A percentile compares a stretch with the other conserved stretches of the same genome.
These are phyloP conservation scores for Fundulus diaphanus DNA, from an alignment of 2,797 vertebrate genomes.

Conservation along the genomic window DNA sequence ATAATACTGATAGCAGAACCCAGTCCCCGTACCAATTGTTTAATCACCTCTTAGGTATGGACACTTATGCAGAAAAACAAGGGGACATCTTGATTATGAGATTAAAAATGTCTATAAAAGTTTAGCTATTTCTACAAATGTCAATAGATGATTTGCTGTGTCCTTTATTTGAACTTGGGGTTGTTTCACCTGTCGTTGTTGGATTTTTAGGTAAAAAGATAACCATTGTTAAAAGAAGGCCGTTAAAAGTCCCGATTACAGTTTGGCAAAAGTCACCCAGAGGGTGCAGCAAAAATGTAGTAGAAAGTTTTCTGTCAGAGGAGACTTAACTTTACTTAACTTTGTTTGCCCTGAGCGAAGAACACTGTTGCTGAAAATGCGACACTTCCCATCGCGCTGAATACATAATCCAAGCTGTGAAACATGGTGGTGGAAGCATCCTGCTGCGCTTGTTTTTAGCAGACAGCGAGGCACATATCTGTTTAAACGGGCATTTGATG, in stretches of 20 bases:
- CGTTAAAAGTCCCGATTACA: background rate
- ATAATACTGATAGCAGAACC: background rate
- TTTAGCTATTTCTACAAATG: background rate
- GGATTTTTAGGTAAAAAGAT: no score
- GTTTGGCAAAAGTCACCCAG: background rate
- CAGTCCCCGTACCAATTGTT: background rate
- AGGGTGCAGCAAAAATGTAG: background rate
- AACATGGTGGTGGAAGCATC: background rate
- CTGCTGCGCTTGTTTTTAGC: no score
- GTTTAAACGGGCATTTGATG: no score
- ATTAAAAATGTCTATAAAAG: background rate
- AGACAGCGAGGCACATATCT: no score
- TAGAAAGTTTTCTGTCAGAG: background rate
- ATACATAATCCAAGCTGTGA: background rate
- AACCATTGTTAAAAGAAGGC: background rate
- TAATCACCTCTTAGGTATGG: background rate
- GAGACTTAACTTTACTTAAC: background rate
- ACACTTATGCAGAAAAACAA: background rate
- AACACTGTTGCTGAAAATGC: no score
- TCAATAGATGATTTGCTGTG: no score
- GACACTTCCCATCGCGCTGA: background rate
- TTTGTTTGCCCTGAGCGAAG: background rate
- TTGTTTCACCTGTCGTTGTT: no score
- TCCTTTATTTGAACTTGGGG: no score
- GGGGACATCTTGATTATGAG: background rate